Evolutionary conservation across 35 echinoderm and acorn worm species (phyloP).

Genomic region (Heliocidaris tuberculata): DNA sequence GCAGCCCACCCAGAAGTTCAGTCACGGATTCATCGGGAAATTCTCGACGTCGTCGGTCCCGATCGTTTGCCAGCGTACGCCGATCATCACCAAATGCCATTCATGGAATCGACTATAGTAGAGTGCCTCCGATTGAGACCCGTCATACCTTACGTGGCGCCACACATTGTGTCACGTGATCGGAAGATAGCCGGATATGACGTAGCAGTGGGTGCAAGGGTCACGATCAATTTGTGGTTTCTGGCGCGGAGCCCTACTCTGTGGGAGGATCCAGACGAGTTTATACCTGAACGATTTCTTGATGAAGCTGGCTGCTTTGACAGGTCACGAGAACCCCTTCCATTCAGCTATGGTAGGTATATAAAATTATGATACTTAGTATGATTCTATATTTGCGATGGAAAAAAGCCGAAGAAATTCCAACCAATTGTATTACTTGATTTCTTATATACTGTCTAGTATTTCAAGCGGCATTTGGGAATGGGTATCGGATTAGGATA

Average conservation of each 20-base stretch:
- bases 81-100: conserved; percentile 13
- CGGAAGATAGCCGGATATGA: conserved; percentile 24
- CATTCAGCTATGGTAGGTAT: conserved; percentile 42
- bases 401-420: too few relatives aligned
- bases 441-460: too few relatives aligned
- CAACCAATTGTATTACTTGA: too few relatives aligned
- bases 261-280: conserved; percentile 51
- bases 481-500: too few relatives aligned
- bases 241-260: conserved; percentile 21
- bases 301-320: conserved; percentile 19
- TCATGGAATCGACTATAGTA: not conserved
- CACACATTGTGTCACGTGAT: conserved; percentile 43
- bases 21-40: conserved; percentile 55
- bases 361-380: not conserved
- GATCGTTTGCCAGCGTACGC: not conserved
- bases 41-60: conserved; percentile 40
- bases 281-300: conserved; percentile 50
- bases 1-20: conserved; percentile 53
- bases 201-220: not conserved
- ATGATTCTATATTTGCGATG: too few relatives aligned
- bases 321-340: conserved; percentile 23
- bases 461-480: too few relatives aligned
- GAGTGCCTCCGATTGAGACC: conserved; percentile 27
- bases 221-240: conserved; percentile 46
- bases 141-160: conserved; percentile 36